These are phyloP conservation scores for Psilanteris sp. DNA, from an alignment of 1,140 invertebrate species.

Conservation along the genomic window DNA sequence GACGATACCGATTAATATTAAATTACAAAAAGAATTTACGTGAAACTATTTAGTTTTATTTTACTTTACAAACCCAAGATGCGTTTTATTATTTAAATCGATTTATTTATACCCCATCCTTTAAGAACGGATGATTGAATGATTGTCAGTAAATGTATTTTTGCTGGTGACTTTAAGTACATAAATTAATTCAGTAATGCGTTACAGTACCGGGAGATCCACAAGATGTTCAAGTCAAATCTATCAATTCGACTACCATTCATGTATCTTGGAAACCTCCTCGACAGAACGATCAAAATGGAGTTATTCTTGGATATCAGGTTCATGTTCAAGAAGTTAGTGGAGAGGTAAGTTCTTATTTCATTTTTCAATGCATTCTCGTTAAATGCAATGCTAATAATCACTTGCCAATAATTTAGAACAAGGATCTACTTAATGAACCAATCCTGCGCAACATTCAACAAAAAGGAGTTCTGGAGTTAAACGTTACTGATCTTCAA, in stretches of 20 bases:
- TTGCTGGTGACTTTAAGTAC: slow-evolving; percentile 47
- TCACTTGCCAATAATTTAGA: slow-evolving; percentile 72
- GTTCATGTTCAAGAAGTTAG: slow-evolving; percentile 95
- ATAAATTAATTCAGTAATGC: slow-evolving; percentile 69
- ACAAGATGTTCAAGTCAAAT: slow-evolving; percentile 90
- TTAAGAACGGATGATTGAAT: slow-evolving; percentile 61
- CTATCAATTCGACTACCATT: slow-evolving; percentile 95
- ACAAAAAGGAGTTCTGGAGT: slow-evolving; percentile 87
- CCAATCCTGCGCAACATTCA: slow-evolving; percentile 91
- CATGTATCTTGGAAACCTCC: slow-evolving; percentile 95
- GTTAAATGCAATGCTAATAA: too few relatives aligned
- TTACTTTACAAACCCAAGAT: slow-evolving; percentile 33
- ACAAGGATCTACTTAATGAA: slow-evolving; percentile 89
- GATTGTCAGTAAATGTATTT: slow-evolving; percentile 65
- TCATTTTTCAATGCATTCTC: too few relatives aligned
- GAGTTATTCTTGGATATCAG: slow-evolving; percentile 97
- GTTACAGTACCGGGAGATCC: slow-evolving; percentile 97
- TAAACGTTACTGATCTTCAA: slow-evolving; percentile 92
- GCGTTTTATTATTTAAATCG: too few relatives aligned
- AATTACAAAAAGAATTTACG: too few relatives aligned
- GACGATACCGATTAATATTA: too few relatives aligned
- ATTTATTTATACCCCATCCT: slow-evolving; percentile 46
- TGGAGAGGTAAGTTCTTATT: slow-evolving; percentile 83
- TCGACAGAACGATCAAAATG: slow-evolving; percentile 92
- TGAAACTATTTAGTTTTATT: too few relatives aligned